These are phyloP conservation scores for Malurus elegans DNA, from an alignment of 2,113 vertebrate genomes.

Conservation along the genomic window DNA sequence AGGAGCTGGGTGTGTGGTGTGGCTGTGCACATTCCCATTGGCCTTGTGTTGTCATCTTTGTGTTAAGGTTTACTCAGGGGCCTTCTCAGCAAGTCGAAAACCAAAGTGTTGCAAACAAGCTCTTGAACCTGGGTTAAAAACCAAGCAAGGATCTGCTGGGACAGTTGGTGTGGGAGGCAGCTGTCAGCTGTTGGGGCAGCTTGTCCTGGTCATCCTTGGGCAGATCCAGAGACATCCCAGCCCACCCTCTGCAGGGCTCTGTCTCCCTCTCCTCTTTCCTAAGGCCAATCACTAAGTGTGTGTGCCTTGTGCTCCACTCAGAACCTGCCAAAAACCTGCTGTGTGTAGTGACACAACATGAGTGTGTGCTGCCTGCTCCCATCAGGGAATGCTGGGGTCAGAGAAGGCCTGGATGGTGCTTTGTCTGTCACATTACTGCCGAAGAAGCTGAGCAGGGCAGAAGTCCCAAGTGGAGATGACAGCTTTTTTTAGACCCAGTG, in stretches of 20 bases:
- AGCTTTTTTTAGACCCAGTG: not conserved
- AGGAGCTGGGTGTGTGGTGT: accelerated
- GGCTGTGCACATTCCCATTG: not conserved
- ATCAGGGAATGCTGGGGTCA: accelerated
- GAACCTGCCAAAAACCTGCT: not conserved
- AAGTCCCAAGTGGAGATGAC: not conserved
- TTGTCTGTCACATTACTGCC: not conserved
- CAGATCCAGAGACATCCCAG: not conserved
- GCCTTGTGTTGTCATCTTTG: not conserved
- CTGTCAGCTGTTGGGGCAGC: not conserved
- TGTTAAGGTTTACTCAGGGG: not conserved
- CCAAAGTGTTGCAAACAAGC: not conserved
- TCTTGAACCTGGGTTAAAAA: not conserved
- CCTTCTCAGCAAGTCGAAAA: not conserved
- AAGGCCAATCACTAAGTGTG: accelerated
- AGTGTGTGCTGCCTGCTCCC: not conserved
- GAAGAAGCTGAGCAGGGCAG: not conserved
- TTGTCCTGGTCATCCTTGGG: not conserved
- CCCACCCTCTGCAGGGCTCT: not conserved
- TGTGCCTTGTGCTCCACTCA: not conserved
- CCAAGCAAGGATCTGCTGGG: not conserved
- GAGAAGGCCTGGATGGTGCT: accelerated
- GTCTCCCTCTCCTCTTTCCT: not conserved
- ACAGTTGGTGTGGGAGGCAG: not conserved
- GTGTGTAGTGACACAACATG: accelerated